A percentile compares a stretch with the other conserved stretches of the same genome.
Evolutionary conservation across 2,113 vertebrate genomes (phyloP).

Genomic region (Thermophis baileyi): DNA sequence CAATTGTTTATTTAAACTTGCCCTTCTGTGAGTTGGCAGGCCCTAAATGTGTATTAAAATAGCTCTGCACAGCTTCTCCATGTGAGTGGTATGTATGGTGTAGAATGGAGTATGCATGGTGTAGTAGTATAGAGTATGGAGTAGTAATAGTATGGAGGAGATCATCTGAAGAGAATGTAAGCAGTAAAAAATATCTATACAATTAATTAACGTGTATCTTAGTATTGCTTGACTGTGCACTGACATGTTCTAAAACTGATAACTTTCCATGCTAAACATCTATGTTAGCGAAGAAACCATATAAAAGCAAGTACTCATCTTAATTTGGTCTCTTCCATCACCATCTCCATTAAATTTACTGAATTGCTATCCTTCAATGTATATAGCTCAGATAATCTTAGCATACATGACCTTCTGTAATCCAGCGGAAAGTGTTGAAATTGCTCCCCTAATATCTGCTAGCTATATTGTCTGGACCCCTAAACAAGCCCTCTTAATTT

Average conservation of each 20-base stretch:
- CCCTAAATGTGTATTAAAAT: conserved; percentile 39
- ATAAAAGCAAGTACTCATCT: background rate
- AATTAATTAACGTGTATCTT: background rate
- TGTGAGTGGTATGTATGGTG: background rate
- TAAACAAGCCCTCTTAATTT: background rate
- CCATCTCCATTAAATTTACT: background rate
- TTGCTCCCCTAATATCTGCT: background rate
- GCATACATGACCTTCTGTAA: background rate
- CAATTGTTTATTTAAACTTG: conserved; percentile 15
- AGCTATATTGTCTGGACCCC: background rate
- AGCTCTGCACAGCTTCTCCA: conserved; percentile 28
- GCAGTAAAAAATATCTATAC: background rate
- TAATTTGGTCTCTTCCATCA: background rate
- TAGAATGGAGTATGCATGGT: background rate
- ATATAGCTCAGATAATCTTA: background rate
- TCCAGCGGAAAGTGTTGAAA: background rate
- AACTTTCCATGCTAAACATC: background rate
- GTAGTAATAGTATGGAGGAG: conserved; percentile 19
- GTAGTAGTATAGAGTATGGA: background rate
- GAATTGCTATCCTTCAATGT: background rate
- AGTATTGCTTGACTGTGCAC: background rate
- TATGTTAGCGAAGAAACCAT: background rate
- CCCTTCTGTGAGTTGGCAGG: conserved; percentile 23
- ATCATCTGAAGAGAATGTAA: conserved; percentile 25
- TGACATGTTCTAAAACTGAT: background rate